A percentile compares a stretch with the other conserved stretches of the same genome.
These are phyloP conservation scores for Neopipo cinnamomea DNA, from an alignment of 2,113 vertebrate species.

Conservation along the genomic window DNA sequence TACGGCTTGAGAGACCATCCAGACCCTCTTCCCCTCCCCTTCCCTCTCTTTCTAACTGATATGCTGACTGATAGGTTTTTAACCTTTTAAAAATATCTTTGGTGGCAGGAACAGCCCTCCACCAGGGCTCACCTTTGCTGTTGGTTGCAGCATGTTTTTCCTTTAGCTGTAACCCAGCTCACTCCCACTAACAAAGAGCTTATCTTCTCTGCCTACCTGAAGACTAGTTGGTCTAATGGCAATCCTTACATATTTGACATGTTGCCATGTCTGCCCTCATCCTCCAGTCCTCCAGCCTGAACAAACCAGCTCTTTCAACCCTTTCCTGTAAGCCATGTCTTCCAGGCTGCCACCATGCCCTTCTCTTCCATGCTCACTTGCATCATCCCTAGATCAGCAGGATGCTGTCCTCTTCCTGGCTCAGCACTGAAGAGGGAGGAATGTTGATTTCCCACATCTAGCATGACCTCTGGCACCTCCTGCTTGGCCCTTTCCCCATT, in stretches of 20 bases:
- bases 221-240: background rate
- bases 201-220: background rate
- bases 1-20: background rate
- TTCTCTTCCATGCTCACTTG: fast-evolving
- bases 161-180: background rate
- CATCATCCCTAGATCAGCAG: fast-evolving
- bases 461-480: background rate
- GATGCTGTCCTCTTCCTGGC: fast-evolving
- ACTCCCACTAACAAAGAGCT: background rate
- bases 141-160: background rate
- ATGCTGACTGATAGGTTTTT: background rate
- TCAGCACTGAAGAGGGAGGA: background rate
- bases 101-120: background rate
- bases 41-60: slow-evolving; percentile 11
- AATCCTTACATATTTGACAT: background rate
- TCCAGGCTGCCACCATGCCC: background rate
- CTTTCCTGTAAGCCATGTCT: background rate
- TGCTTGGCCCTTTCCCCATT: background rate
- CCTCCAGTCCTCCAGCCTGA: background rate
- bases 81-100: slow-evolving; percentile 25
- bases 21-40: background rate
- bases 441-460: background rate
- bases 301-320: background rate
- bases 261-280: background rate
- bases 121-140: background rate